Conservation (phyloP, 2,113 vertebrate species). For the Cyanoramphus novaezelandiae region DNA sequence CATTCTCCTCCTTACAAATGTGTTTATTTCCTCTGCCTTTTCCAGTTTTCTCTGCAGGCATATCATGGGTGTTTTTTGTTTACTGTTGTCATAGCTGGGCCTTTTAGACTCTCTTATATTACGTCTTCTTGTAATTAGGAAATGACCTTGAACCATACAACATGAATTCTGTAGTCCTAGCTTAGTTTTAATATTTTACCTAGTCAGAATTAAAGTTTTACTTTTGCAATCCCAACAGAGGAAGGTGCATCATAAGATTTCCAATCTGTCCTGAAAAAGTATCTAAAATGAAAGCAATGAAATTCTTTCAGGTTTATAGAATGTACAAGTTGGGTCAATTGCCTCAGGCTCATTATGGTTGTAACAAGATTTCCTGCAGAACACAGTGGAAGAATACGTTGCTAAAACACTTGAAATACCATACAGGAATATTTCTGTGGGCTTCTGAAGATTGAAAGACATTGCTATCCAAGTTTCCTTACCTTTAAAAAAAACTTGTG, state of each 20-base stretch:
- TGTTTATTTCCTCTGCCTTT: not conserved
- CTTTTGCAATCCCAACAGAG: not conserved
- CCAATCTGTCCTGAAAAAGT: not conserved
- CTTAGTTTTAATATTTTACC: not conserved
- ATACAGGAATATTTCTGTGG: not conserved
- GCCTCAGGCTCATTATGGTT: not conserved
- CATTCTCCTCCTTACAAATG: not conserved
- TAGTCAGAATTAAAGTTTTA: not conserved
- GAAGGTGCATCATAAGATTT: not conserved
- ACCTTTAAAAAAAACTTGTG: not conserved
- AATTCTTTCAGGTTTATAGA: not conserved
- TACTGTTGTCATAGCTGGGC: not conserved
- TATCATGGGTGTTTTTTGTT: not conserved
- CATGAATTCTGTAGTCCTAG: not conserved
- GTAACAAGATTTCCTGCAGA: not conserved
- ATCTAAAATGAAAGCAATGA: not conserved
- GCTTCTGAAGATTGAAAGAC: not conserved
- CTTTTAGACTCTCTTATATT: not conserved
- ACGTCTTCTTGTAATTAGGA: not conserved
- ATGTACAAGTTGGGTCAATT: not conserved
- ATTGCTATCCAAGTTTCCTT: not conserved
- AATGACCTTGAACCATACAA: not conserved
- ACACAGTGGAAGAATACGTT: not conserved
- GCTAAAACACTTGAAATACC: not conserved
- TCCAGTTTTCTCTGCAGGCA: not conserved